phyloP scores from a whole-genome alignment of 2,888 invertebrate genomes.

The Melanostoma scalare region DNA sequence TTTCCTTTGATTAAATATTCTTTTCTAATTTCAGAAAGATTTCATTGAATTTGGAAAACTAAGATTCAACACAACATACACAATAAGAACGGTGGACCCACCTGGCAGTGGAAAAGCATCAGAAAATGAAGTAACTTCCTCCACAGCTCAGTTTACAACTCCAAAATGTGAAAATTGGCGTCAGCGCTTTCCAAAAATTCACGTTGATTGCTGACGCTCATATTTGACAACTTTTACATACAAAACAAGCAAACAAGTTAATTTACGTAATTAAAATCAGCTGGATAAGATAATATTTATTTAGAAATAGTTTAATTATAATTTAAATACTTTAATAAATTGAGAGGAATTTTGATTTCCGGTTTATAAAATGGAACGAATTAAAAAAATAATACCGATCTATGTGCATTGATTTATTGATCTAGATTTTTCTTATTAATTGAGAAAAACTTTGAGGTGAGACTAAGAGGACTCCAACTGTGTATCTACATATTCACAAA shows the following conservation, averaged over 20 bases:
- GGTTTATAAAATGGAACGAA: too few species aligned
- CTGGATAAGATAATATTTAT: slow-evolving; percentile 58
- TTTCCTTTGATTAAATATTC: not conserved
- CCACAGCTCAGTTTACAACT: slow-evolving; percentile 77
- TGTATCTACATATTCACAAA: too few species aligned
- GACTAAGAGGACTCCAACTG: too few species aligned
- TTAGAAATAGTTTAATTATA: slow-evolving; percentile 49
- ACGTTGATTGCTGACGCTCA: slow-evolving; percentile 77
- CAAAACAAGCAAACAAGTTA: slow-evolving; percentile 17
- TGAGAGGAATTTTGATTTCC: too few species aligned
- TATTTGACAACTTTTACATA: slow-evolving; percentile 38
- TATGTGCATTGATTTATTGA: too few species aligned
- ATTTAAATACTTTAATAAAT: slow-evolving; percentile 31
- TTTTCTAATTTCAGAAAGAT: slow-evolving; percentile 78
- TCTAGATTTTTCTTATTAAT: too few species aligned
- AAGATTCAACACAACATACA: slow-evolving; percentile 80
- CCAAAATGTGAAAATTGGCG: slow-evolving; percentile 80
- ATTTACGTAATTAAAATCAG: slow-evolving; percentile 53
- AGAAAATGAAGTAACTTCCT: slow-evolving; percentile 50
- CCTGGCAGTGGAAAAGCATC: slow-evolving; percentile 30
- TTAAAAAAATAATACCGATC: too few species aligned
- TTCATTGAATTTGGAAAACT: slow-evolving; percentile 80
- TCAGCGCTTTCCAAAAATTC: slow-evolving; percentile 80
- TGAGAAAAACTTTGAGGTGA: too few species aligned
- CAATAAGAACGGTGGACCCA: slow-evolving; percentile 76